A percentile compares a stretch with the other conserved stretches of the same genome.
phyloP scores from a whole-genome alignment of 2,113 vertebrate genomes.

The Vanacampus margaritifer region DNA sequence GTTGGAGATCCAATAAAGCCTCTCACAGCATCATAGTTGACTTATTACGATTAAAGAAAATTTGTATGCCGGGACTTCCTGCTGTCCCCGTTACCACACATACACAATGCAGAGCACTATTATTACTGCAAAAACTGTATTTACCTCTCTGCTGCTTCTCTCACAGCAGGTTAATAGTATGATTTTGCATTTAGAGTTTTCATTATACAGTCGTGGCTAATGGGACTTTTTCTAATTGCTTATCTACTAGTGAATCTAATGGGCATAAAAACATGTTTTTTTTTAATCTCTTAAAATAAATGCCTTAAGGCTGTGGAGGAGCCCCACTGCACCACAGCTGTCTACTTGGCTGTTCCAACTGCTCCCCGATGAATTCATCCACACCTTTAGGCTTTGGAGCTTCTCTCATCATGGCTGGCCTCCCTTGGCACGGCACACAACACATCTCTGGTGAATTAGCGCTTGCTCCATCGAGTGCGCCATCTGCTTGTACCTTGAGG shows the following conservation, averaged over 20 bases:
- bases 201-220: constrained; percentile 20
- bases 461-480: constrained; percentile 39
- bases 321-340: background rate
- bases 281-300: constrained; percentile 17
- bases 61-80: constrained; percentile 46
- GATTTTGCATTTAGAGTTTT: constrained; percentile 39
- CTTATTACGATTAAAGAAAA: constrained; percentile 56
- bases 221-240: background rate
- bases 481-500: constrained; percentile 44
- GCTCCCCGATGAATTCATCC: constrained; percentile 18
- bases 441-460: constrained; percentile 33
- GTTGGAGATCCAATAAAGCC: constrained; percentile 61
- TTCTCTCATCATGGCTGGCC: constrained; percentile 34
- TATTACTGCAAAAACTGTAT: constrained; percentile 46
- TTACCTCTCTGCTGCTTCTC: constrained; percentile 33
- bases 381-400: constrained; percentile 28
- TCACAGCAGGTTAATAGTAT: constrained; percentile 24
- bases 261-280: background rate
- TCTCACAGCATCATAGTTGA: constrained; percentile 52
- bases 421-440: constrained; percentile 15
- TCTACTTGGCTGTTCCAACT: constrained; percentile 3
- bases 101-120: constrained; percentile 28
- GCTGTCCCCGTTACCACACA: constrained; percentile 43
- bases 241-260: background rate
- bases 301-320: constrained; percentile 21